Base-by-base conservation (phyloP, 2,113 vertebrate genomes). In the Caranx melampygus region DNA sequence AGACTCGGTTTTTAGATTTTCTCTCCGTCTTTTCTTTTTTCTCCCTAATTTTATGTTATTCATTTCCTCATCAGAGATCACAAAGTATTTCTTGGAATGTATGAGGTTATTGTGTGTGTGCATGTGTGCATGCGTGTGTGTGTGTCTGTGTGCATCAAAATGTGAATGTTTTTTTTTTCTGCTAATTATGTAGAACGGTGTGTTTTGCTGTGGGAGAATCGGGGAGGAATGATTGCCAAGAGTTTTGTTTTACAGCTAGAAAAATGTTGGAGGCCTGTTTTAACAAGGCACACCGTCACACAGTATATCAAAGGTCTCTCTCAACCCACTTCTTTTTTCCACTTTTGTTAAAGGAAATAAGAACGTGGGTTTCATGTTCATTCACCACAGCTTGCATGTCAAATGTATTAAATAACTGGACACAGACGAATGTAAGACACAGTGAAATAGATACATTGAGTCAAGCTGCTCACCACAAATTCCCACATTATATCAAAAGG, bases 241-340 rank as follows among this genome's bases (percentile, higher is more conserved):
- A 58, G 33, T 68, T 63, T 64, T 69, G 57, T 65, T 71, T 66
- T 55, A 72, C 45, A 75, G 16, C 31, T 20, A 78, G 34, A 62
- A 31, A 71, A 79, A 71, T 72, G n/a, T 75, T 75, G 45, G 34
- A 66, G 45, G 47, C 45, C 49, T 51, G 44, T 59, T 55, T 55
- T 82, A 61, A 60, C 64, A 60, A 74, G 64, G 16, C 11, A n/a
- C 4, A 54, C 4, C 0, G 1, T 54, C 26, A 47, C 44, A 57
- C n/a, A 67, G 18, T 11, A 21, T 26, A 62, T 0, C 26, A 58
- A 69, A 74, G 18, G 49, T 69, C 75, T 55, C 37, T n/a, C 40
- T 44, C 37, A 51, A 20, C 33, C 34, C 47, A 49, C 37, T 62
- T 73, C 31, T 52, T 51, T 51, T 51, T 51, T 8, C 3, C 26